Conservation (phyloP, 23 tunicate genomes). For the Phallusia fumigata region DNA sequence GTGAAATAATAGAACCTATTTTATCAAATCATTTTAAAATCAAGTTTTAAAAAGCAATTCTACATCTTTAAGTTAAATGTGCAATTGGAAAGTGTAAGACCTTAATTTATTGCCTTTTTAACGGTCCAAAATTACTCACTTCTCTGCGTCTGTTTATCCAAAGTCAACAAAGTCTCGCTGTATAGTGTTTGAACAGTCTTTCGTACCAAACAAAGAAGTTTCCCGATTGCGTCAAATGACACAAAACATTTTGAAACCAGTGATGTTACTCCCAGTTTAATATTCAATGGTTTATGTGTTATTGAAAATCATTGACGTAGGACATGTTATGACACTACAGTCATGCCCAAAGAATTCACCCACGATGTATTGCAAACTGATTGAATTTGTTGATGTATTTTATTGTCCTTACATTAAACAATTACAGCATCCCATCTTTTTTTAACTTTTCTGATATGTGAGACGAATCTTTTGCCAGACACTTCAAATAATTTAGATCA, state of each 20-base stretch:
- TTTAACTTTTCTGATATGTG: too few relatives aligned
- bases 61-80: neutral
- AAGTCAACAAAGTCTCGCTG: constrained; percentile 4
- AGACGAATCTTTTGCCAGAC: too few relatives aligned
- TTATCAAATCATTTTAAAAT: too few relatives aligned
- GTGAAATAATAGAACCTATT: too few relatives aligned
- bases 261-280: neutral
- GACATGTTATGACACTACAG: too few relatives aligned
- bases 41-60: too few relatives aligned
- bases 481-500: too few relatives aligned
- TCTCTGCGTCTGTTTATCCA: neutral
- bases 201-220: neutral
- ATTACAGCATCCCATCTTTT: too few relatives aligned
- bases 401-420: too few relatives aligned
- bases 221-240: neutral
- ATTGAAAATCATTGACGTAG: neutral
- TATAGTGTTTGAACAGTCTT: neutral
- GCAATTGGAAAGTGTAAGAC: constrained; percentile 12
- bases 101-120: neutral
- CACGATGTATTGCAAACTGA: too few relatives aligned
- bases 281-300: neutral
- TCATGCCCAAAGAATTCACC: too few relatives aligned
- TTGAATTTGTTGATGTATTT: too few relatives aligned
- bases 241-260: neutral
- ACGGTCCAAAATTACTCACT: neutral